These are phyloP conservation scores for Tenthredo mesomela DNA, from an alignment of 2,888 invertebrate species.

Conservation along the genomic window DNA sequence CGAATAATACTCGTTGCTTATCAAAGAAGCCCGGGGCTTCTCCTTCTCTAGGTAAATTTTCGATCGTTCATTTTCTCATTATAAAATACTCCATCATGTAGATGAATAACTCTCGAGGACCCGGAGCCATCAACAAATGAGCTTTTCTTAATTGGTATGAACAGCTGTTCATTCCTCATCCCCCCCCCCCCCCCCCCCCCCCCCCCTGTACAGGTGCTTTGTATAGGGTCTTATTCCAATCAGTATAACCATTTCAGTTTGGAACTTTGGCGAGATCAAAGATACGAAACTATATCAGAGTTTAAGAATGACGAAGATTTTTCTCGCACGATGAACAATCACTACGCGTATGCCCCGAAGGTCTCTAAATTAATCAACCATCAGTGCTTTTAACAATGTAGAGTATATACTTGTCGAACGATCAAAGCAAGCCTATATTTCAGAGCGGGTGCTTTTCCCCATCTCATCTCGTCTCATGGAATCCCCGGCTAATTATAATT, in stretches of 20 bases:
- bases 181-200: background rate
- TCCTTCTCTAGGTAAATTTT: background rate
- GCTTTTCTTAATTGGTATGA: background rate
- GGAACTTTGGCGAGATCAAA: background rate
- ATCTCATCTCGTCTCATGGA: constrained; percentile 11
- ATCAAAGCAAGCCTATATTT: background rate
- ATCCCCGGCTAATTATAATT: constrained; percentile 41
- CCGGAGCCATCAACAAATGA: background rate
- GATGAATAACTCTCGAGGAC: background rate
- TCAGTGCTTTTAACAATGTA: background rate
- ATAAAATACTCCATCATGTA: background rate
- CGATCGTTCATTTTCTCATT: background rate
- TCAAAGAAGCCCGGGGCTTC: background rate
- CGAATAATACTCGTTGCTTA: background rate
- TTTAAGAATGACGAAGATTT: background rate
- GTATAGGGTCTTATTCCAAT: background rate
- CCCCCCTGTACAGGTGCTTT: background rate
- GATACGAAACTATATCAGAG: background rate
- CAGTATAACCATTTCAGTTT: background rate
- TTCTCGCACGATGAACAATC: background rate
- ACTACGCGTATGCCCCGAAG: background rate
- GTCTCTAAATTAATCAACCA: background rate
- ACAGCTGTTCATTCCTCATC: background rate
- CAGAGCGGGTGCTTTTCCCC: background rate
- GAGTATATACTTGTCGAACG: background rate